A percentile compares a stretch with the other conserved stretches of the same genome.
Conservation (phyloP, 1,140 invertebrate species). For the Pseudobourletiella spinata region DNA sequence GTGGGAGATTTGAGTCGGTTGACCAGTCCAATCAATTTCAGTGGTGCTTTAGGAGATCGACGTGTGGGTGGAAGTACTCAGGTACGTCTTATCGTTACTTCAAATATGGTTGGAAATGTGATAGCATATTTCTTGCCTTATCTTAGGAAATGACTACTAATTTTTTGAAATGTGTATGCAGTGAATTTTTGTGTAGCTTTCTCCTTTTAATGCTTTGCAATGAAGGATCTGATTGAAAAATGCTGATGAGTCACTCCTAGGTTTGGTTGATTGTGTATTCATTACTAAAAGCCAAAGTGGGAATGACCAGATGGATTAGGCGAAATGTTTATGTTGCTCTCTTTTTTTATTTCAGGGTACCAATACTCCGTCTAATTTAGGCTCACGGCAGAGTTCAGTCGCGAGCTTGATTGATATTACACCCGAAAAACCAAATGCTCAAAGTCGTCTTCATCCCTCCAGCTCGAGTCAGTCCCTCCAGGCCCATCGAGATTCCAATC, state of each 20-base stretch:
- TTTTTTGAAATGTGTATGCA: too few species aligned
- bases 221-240: too few species aligned
- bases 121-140: background rate
- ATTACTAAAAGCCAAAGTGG: too few species aligned
- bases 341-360: too few species aligned
- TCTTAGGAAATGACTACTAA: too few species aligned
- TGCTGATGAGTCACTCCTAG: too few species aligned
- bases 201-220: too few species aligned
- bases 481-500: background rate
- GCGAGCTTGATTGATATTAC: slow-evolving; percentile 20
- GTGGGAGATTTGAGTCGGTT: slow-evolving; percentile 25
- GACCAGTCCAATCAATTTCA: slow-evolving; percentile 18
- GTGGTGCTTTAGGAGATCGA: slow-evolving; percentile 15
- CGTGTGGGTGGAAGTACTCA: slow-evolving; percentile 22
- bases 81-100: background rate
- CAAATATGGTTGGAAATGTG: background rate
- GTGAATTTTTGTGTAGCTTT: too few species aligned
- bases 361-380: slow-evolving; percentile 27
- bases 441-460: background rate
- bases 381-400: slow-evolving; percentile 27
- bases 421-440: background rate
- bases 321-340: too few species aligned
- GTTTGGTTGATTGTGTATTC: too few species aligned
- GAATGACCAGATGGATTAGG: too few species aligned
- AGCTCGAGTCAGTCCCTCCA: background rate